Base-by-base conservation (phyloP, 2,888 invertebrate genomes). In the Dynastes tityus region DNA sequence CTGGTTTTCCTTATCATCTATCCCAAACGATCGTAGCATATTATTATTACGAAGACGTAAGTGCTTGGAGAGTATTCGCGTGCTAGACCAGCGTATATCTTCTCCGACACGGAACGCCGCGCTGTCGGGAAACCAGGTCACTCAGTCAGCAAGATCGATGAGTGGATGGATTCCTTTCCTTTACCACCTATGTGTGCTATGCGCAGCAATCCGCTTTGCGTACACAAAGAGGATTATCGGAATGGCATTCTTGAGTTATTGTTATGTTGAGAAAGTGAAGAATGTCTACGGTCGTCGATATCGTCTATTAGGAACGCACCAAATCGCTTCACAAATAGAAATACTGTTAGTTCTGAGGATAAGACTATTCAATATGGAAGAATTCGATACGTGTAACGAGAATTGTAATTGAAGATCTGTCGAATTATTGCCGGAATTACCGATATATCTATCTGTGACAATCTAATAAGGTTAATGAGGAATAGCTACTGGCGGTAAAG, bases 141-240 rank as follows among this genome's bases (percentile, higher is more conserved):
- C 71, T 58, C 71, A 71, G 71, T 55, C 58, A 71, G 40, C 45
- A 67, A 40, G 65, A 65, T 65, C 65, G 65, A 32, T 40, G 32
- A 37, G 65, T 40, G 5, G 32, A 65, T 67, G 22, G 45, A 67
- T 67, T 37, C 67, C 40, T 67, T 67, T 45, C 16, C 37, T 32
- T 40, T 37, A 37, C 16, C 45, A 67, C 9, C 45, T 45, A 67
- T 45, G 67, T 67, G 67, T 9, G 40, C 6, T 45, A 67, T 16
- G n/a, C 61, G 22, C 16, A 16, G 45, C 45, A 67, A 45, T 67
- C 9, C 40, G 16, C 16, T 67, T 67, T 45, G 67, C 16, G 67
- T 45, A 67, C 37, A 32, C 8, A 67, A 16, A 8, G n/a, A 29
- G 45, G 29, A 45, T 67, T 67, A 67, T 45, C 45, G 16, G 9